These are phyloP conservation scores for Drosophila novamexicana DNA, from an alignment of 1,140 invertebrate species.

Conservation along the genomic window DNA sequence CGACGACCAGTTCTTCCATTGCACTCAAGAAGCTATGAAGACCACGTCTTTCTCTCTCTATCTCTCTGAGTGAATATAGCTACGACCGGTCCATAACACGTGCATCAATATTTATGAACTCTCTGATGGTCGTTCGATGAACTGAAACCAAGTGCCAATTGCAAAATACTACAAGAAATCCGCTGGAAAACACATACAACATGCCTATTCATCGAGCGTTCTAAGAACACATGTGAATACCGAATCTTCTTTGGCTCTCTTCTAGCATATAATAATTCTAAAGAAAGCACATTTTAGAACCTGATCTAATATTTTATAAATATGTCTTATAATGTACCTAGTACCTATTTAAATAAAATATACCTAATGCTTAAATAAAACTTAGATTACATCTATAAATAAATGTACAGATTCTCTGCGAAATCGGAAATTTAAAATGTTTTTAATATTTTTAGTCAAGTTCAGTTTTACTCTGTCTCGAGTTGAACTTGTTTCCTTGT, in stretches of 20 bases:
- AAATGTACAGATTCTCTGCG: no score
- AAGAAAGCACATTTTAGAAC: no score
- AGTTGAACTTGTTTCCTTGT: no score
- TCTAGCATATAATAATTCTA: no score
- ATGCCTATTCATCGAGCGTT: conserved; percentile 12
- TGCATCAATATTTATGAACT: conserved; percentile 74
- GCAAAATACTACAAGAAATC: conserved; percentile 3
- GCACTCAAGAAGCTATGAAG: background rate
- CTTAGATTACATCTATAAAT: no score
- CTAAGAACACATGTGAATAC: conserved; percentile 11
- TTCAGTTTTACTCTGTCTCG: no score
- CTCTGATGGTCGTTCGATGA: conserved; percentile 18
- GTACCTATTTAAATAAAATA: no score
- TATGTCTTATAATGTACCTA: no score
- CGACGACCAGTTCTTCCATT: conserved; percentile 5
- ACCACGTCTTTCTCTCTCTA: conserved; percentile 6
- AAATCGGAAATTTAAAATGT: no score
- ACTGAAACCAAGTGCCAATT: conserved; percentile 23
- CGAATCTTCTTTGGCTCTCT: background rate
- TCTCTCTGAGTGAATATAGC: conserved; percentile 5
- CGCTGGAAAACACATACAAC: background rate
- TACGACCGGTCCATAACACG: conserved; percentile 28
- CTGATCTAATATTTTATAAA: no score
- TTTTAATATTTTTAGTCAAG: no score
- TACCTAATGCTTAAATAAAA: no score